Conservation (phyloP, 2,797 vertebrate genomes). For the Morus bassanus region DNA sequence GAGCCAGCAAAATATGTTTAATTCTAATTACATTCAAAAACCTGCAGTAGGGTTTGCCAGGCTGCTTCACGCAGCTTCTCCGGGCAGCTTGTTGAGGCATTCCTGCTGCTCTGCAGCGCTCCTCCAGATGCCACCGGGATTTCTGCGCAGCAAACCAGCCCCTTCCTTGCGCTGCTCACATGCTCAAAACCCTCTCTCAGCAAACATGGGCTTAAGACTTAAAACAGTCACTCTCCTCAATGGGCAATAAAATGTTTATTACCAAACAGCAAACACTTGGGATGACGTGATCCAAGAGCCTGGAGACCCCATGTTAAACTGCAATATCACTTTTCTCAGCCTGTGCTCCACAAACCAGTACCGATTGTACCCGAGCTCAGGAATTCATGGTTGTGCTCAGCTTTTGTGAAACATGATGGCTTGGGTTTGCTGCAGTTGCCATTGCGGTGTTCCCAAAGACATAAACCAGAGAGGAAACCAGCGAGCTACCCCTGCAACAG, state of each 20-base stretch:
- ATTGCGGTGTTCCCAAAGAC: rapidly evolving
- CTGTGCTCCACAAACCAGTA: background rate
- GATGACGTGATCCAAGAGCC: background rate
- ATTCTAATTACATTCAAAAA: background rate
- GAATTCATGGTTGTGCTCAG: background rate
- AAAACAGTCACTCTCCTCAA: background rate
- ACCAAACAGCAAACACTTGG: background rate
- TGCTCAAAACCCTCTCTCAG: background rate
- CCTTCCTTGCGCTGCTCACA: background rate
- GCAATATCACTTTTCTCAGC: background rate
- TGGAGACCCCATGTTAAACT: rapidly evolving
- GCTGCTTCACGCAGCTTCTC: background rate
- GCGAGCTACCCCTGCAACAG: background rate
- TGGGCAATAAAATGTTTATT: background rate
- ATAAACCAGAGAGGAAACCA: background rate
- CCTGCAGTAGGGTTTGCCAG: background rate
- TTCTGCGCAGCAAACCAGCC: background rate
- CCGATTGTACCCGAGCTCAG: background rate
- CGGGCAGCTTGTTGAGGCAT: background rate
- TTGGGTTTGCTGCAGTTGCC: background rate
- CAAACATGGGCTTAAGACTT: background rate
- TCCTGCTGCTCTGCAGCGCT: background rate
- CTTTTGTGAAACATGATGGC: rapidly evolving
- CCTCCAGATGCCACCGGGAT: background rate
- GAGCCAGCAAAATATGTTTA: background rate